Conservation (phyloP, 2,888 invertebrate genomes). For the Auanema sp. region DNA sequence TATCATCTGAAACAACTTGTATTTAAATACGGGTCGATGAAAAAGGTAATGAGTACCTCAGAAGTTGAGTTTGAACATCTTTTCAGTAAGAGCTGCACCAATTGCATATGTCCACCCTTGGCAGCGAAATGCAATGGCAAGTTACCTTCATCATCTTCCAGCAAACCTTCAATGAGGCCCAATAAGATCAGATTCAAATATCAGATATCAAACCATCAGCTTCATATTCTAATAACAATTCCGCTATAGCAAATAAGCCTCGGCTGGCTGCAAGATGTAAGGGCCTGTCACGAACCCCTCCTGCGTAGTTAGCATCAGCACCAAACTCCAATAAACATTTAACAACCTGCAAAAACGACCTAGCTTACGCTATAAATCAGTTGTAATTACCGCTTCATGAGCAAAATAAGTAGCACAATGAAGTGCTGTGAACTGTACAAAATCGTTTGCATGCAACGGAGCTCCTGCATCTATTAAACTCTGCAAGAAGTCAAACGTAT, state of each 20-base stretch:
- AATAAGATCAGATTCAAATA: not conserved
- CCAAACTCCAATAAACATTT: constrained; percentile 63
- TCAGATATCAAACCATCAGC: constrained; percentile 64
- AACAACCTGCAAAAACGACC: constrained; percentile 63
- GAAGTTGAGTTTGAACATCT: constrained; percentile 14
- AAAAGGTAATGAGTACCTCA: constrained; percentile 19
- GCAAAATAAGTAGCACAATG: constrained; percentile 68
- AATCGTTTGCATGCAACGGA: constrained; percentile 65
- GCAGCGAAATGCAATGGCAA: constrained; percentile 67
- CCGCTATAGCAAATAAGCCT: constrained; percentile 65
- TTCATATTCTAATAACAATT: constrained; percentile 65
- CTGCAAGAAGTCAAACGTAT: constrained; percentile 41
- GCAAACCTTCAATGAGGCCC: constrained; percentile 58
- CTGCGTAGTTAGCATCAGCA: constrained; percentile 66
- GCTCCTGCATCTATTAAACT: constrained; percentile 65
- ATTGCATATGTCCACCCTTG: constrained; percentile 65
- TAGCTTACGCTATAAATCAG: too few relatives aligned
- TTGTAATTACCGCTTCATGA: constrained; percentile 65
- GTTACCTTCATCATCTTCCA: constrained; percentile 68
- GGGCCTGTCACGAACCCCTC: constrained; percentile 67
- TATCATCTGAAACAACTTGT: constrained; percentile 26
- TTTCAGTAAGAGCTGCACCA: constrained; percentile 65
- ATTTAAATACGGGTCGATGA: not conserved
- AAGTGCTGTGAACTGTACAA: constrained; percentile 67
- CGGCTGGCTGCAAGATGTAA: constrained; percentile 66